phyloP scores from a whole-genome alignment of 2,888 invertebrate species.

The Chouioia cunea region DNA sequence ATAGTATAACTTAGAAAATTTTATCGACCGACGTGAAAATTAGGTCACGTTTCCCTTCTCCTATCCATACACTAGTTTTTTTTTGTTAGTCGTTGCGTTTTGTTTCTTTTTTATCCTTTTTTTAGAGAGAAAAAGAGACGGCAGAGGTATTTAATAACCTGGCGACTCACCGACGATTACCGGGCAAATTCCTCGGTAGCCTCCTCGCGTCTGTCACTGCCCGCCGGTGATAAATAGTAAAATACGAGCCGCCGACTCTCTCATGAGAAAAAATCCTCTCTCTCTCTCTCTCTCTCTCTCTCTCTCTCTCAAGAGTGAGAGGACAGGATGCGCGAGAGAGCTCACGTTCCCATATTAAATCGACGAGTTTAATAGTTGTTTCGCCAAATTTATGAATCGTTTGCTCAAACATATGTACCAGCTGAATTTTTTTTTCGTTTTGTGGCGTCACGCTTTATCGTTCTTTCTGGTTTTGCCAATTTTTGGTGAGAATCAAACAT shows the following conservation, averaged over 20 bases:
- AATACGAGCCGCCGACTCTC: constrained; percentile 15
- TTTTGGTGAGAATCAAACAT: too few species aligned
- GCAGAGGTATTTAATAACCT: constrained; percentile 57
- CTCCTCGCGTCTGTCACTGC: constrained; percentile 12
- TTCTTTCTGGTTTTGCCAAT: too few species aligned
- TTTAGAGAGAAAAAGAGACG: constrained; percentile 27
- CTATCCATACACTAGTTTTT: too few species aligned
- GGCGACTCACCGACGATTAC: constrained; percentile 61
- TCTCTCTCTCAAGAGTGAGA: background rate
- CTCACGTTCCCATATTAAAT: background rate
- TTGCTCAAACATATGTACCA: too few species aligned
- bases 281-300: background rate
- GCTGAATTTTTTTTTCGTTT: too few species aligned
- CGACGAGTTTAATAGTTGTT: too few species aligned
- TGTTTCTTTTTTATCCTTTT: background rate
- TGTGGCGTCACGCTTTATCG: too few species aligned
- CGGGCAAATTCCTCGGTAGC: constrained; percentile 64
- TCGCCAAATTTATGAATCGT: too few species aligned
- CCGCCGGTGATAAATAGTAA: constrained; percentile 42
- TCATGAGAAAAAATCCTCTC: constrained; percentile 4
- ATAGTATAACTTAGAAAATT: too few species aligned
- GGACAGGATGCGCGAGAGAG: background rate
- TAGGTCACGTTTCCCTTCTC: too few species aligned
- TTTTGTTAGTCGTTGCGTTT: background rate
- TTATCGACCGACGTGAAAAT: too few species aligned